Conservation (phyloP, 2,113 vertebrate genomes). For the Himantopus leucocephalus region DNA sequence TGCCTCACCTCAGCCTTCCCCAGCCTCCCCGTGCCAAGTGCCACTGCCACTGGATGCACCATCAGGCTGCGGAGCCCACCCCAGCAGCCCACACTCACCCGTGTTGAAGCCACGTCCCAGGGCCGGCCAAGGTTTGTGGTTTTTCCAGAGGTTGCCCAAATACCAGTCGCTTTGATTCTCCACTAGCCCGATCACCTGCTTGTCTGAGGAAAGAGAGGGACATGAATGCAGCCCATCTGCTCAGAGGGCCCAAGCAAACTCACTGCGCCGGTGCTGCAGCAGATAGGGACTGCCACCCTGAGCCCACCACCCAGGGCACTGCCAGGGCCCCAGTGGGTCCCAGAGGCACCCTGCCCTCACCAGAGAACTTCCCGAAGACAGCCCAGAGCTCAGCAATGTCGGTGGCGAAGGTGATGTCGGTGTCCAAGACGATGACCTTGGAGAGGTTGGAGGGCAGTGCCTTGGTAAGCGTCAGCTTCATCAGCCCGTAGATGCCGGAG, state of each 20-base stretch:
- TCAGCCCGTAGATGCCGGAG: conserved; percentile 94
- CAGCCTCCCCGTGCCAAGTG: not conserved
- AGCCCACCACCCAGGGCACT: not conserved
- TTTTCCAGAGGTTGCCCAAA: conserved; percentile 94
- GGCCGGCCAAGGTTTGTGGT: conserved; percentile 95
- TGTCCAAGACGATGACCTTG: conserved; percentile 95
- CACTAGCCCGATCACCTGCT: conserved; percentile 93
- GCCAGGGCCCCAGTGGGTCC: not conserved
- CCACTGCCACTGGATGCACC: not conserved
- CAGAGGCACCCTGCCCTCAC: conserved; percentile 59
- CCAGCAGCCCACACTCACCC: conserved; percentile 67
- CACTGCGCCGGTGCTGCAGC: not conserved
- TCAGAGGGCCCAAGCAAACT: not conserved
- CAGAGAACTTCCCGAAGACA: conserved; percentile 91
- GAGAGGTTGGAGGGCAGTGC: conserved; percentile 85
- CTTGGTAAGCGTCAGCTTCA: conserved; percentile 93
- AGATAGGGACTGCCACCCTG: not conserved
- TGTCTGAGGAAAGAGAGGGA: conserved; percentile 71
- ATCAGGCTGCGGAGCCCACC: not conserved
- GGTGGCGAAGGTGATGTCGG: conserved; percentile 94
- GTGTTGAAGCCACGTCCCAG: conserved; percentile 97
- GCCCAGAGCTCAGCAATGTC: conserved; percentile 97
- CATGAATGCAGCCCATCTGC: not conserved
- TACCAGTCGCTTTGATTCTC: conserved; percentile 99
- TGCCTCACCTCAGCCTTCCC: not conserved